Evolutionary conservation across 2,113 vertebrate species (phyloP), one percentile per base, ranked within the genome.

Genomic region (Indri indri): DNA sequence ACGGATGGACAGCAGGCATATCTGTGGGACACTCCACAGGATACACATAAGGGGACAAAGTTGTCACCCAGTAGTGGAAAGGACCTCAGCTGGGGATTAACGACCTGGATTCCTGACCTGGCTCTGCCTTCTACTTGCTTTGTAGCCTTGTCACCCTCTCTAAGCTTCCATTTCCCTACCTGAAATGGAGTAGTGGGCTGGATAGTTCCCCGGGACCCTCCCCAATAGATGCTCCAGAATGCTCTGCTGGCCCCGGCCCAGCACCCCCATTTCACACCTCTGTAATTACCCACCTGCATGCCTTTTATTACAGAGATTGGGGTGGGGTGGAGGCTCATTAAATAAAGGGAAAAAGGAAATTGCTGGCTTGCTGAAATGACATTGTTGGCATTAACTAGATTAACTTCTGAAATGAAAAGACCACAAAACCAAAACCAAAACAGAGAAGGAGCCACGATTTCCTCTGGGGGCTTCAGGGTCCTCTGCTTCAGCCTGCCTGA

Each of bases 281-380:
- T 97, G 98, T 99, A 99, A 99, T 98, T 99, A 99, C 98, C 98
- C 98, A 99, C 98, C 98, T 98, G 98, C 97, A 95, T 89, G 96
- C 97, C 94, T 98, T 99, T 99, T 99, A 99, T 98, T 98, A 97
- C 97, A 98, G 97, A 97, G 97, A 96, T 95, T 98, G 98, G 96
- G 97, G 97, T 96, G 96, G 37, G 88, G 91, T 34, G 10, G 89
- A 84, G 73, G 74, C 97, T 98, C 97, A 88, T 98, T 98, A 98
- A 99, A 98, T 94, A 95, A 97, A 97, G 98, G 96, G 98, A 0
- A 22, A 98, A 98, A 99, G 99, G 98, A 99, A 99, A 99, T 99
- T 98, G 98, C 98, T 98, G 97, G 96, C 98, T 98, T 98, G 96
- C 98, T 96, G 11, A 13, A 98, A 98, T 98, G 98, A 98, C 98